Base-by-base conservation (phyloP, 2,888 invertebrate genomes). In the Homarus gammarus region DNA sequence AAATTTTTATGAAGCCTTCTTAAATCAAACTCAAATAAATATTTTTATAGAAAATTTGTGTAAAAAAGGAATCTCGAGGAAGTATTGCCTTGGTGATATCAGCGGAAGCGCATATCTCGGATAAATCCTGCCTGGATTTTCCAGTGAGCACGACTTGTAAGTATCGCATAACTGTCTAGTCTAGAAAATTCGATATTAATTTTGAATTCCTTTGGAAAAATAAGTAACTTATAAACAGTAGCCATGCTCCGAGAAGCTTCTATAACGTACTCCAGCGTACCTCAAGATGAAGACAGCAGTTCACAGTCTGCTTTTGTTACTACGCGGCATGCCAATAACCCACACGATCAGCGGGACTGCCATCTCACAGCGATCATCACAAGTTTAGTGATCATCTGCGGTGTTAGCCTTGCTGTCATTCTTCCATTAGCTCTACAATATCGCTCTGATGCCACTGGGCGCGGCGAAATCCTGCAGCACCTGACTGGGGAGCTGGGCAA, bases 211-310 rank as follows among this genome's bases (percentile, higher is more conserved):
- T n/a, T n/a, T n/a, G n/a, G n/a, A n/a, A n/a, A n/a, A n/a, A n/a
- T n/a, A n/a, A n/a, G n/a, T n/a, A n/a, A n/a, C n/a, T n/a, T n/a
- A 56, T 15, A 33, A 22, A 38, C 22, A 36, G 31, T 38, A 27
- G 15, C 44, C 38, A 83, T 83, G 83, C 49, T 83, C n/a, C 70
- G 83, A n/a, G 83, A 68, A 40, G 33, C 31, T n/a, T 70, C 83
- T 6, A 33, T 83, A 18, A 70, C 64, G 3, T 83, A 83, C 33
- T 36, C 83, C 3, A 83, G 83, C 33, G 18, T 83, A 27, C 83
- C 83, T 22, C 83, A 83, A 49, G 83, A 83, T 27, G 83, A 83
- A 27, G 70, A 49, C n/a, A 31, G 40, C 5, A 56, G 8, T 12
- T 40, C 83, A 2, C 40, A 40, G 15, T 31, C 83, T 0, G 18